Evolutionary conservation across 2,113 vertebrate species (phyloP).

Genomic region (Podiceps cristatus): DNA sequence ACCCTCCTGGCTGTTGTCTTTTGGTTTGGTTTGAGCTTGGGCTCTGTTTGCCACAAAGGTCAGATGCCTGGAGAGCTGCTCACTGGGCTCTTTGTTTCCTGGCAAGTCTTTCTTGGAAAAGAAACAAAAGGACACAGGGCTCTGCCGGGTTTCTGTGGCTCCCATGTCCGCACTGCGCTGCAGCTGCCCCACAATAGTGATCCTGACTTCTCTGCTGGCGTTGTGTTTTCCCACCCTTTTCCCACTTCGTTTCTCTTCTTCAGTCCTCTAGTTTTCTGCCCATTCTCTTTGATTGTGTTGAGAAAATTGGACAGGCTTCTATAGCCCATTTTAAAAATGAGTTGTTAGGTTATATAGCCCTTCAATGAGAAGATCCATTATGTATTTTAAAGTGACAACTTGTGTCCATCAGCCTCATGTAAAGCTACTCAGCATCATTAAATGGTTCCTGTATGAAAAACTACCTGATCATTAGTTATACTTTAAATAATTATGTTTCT

Average conservation of each 20-base stretch:
- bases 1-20: not conserved
- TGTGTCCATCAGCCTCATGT: not conserved
- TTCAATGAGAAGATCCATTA: not conserved
- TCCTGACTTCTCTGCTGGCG: not conserved
- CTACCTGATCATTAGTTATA: not conserved
- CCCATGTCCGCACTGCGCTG: not conserved
- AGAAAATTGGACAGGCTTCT: not conserved
- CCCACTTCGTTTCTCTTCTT: not conserved
- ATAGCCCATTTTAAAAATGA: not conserved
- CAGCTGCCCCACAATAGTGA: not conserved
- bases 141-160: slow-evolving; percentile 17
- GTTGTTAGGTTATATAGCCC: not conserved
- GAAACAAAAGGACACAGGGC: not conserved
- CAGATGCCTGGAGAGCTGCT: not conserved
- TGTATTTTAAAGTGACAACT: not conserved
- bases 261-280: not conserved
- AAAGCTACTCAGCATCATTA: not conserved
- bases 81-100: not conserved
- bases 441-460: not conserved
- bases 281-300: not conserved
- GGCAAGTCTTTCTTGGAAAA: not conserved
- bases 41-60: not conserved
- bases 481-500: not conserved
- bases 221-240: not conserved
- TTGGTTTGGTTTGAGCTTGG: not conserved